phyloP scores from a whole-genome alignment of 2,113 vertebrate species.

The Plecturocebus donacophilus region DNA sequence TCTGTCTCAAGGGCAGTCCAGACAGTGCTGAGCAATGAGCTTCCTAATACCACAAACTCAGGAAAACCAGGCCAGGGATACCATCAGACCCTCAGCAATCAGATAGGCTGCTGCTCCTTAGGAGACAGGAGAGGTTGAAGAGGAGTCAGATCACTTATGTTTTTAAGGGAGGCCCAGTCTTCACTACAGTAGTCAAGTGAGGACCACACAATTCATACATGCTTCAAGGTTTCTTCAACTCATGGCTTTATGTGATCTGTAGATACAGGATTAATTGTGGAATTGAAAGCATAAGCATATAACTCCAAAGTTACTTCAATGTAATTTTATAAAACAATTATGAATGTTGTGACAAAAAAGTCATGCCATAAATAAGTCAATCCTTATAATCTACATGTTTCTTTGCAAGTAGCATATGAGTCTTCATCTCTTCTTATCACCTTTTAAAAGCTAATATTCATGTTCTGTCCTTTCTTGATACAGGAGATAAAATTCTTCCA shows the following conservation, averaged over 20 bases:
- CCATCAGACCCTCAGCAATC: background rate
- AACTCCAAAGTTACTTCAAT: background rate
- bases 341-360: background rate
- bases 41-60: background rate
- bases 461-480: background rate
- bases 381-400: background rate
- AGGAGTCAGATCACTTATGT: background rate
- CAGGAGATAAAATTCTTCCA: background rate
- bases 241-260: background rate
- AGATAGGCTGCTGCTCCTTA: background rate
- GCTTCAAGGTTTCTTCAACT: background rate
- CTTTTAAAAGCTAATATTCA: background rate
- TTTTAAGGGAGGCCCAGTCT: background rate
- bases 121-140: fast-evolving
- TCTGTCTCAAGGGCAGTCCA: no score
- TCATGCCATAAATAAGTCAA: background rate
- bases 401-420: background rate
- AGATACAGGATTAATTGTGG: background rate
- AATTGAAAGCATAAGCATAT: background rate
- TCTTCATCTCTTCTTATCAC: background rate
- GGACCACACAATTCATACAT: background rate
- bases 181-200: background rate
- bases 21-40: background rate
- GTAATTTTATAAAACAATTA: background rate
- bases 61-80: background rate